Percentiles rank a stretch among this genome's conserved stretches.
Conservation (phyloP, 2,888 invertebrate genomes). For the Synanthedon andrenaeformis region DNA sequence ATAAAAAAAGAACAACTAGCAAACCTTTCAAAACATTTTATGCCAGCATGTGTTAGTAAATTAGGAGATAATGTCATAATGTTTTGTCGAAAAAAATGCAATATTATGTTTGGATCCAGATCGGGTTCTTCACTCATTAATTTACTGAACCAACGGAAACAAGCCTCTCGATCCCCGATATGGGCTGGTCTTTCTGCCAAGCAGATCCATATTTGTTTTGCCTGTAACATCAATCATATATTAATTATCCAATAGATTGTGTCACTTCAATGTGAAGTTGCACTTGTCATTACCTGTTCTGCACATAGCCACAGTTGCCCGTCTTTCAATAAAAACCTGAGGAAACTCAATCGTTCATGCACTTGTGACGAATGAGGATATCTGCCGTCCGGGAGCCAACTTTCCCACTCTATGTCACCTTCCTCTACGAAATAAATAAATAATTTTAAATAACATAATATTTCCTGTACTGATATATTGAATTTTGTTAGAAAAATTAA, state of each 20-base stretch:
- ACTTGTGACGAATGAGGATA: constrained; percentile 94
- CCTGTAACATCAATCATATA: constrained; percentile 44
- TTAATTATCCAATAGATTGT: constrained; percentile 3
- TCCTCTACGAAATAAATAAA: constrained; percentile 64
- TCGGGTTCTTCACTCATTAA: constrained; percentile 97
- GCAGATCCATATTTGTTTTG: constrained; percentile 97
- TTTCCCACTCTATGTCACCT: constrained; percentile 82
- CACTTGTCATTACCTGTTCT: constrained; percentile 73
- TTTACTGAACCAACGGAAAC: constrained; percentile 98
- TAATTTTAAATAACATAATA: background rate
- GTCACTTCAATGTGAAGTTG: background rate
- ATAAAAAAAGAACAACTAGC: background rate
- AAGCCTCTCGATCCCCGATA: constrained; percentile 92
- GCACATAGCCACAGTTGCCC: constrained; percentile 97
- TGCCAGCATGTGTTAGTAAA: constrained; percentile 93
- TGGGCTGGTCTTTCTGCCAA: constrained; percentile 94
- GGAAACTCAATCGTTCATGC: constrained; percentile 92
- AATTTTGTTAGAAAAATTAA: background rate
- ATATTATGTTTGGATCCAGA: constrained; percentile 94
- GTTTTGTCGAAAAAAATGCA: constrained; percentile 96
- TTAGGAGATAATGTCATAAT: constrained; percentile 92
- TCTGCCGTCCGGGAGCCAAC: constrained; percentile 85
- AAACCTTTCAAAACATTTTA: constrained; percentile 83
- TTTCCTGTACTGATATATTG: background rate
- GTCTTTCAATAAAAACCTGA: constrained; percentile 92